Base-by-base conservation (phyloP, 2,888 invertebrate species). In the Odontocerum albicorne region DNA sequence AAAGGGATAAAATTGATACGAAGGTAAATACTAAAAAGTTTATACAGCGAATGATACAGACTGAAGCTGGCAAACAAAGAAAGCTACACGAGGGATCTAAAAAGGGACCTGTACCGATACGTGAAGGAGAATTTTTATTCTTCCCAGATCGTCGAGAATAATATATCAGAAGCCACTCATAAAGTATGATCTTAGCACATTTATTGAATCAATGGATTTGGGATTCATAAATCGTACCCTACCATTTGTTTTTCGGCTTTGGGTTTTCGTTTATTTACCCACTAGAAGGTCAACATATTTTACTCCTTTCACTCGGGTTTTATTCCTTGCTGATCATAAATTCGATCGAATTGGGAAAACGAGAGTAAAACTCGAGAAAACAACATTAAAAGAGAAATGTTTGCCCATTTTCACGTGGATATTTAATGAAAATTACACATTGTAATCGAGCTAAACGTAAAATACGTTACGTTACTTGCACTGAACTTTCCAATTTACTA, bases 181-280 rank as follows among this genome's bases (percentile, higher is more conserved):
- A 53, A 53, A 46, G 35, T 46, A 53, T 47, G 47, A 53, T 40
- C 53, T 35, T 33, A 46, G 40, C 46, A 55, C 50, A 46, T 58
- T 50, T 58, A 57, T 58, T 58, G 40, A 58, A 54, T 55, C 55
- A 49, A 50, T 47, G 51, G 58, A 47, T 54, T 55, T 55, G 52
- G 51, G 52, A 55, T 52, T 31, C 45, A 52, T 59, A 59, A 59
- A 59, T 56, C 42, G 49, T 55, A 45, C 45, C 42, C 38, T 43
- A 31, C 35, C 45, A 49, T 56, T 57, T 57, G 49, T 50, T 58
- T 44, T 50, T 49, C 55, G 38, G 42, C 42, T 42, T 39, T 44
- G 21, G 32, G 38, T 22, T 35, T 35, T 50, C 39, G 55, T 58
- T 58, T 58, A 55, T 54, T 53, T 43, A 51, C 50, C 54, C 44